Conservation (phyloP, 2,797 vertebrate genomes). For the Adrianichthys oophorus region DNA sequence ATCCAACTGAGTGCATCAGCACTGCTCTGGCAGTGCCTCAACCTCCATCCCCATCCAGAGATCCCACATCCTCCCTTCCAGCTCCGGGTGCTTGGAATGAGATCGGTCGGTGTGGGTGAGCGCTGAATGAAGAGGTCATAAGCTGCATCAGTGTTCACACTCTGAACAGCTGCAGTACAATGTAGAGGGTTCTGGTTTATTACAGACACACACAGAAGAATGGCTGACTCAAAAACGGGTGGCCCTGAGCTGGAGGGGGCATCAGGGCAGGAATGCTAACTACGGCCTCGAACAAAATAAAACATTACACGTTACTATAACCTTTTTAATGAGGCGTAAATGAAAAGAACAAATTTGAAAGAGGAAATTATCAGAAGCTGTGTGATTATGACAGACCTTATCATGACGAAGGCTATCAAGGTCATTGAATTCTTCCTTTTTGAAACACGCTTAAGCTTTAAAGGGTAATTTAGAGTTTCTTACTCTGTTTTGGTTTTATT, state of each 20-base stretch:
- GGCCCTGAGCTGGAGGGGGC: slow-evolving; percentile 45
- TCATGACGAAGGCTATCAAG: too few species aligned
- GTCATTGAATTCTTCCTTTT: too few species aligned
- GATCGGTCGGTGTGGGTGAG: slow-evolving; percentile 56
- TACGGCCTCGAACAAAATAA: slow-evolving; percentile 42
- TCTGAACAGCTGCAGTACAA: slow-evolving; percentile 74
- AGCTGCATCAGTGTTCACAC: slow-evolving; percentile 47
- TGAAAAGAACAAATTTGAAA: slow-evolving; percentile 12
- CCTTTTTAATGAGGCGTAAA: slow-evolving; percentile 14
- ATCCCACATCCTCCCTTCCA: slow-evolving; percentile 12
- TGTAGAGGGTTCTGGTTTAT: slow-evolving; percentile 77
- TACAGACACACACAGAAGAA: slow-evolving; percentile 68
- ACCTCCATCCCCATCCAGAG: slow-evolving; percentile 15
- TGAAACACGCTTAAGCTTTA: too few species aligned
- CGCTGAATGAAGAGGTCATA: slow-evolving; percentile 57
- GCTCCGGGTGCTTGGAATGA: slow-evolving; percentile 44
- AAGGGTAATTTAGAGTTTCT: too few species aligned
- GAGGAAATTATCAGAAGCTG: not conserved
- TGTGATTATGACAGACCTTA: not conserved
- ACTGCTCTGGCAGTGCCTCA: slow-evolving; percentile 7
- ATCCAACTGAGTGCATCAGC: slow-evolving; percentile 34
- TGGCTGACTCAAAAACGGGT: slow-evolving; percentile 67
- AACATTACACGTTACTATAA: slow-evolving; percentile 15
- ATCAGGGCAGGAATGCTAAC: slow-evolving; percentile 55
- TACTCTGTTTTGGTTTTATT: not conserved